Base-by-base conservation (phyloP, 2,888 invertebrate genomes). In the Lycocerus yunnanus region DNA sequence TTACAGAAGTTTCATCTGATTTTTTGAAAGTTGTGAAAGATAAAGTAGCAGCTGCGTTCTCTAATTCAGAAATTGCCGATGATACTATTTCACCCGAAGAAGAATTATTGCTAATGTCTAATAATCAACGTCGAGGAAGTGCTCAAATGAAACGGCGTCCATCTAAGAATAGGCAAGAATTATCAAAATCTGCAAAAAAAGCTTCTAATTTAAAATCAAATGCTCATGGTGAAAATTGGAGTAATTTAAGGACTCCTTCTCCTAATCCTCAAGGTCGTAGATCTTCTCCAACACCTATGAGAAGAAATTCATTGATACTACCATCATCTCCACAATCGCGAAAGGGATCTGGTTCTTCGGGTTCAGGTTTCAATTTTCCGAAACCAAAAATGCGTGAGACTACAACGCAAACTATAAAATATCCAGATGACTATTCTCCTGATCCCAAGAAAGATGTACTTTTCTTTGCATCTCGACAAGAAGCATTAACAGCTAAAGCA, bases 401-500 rank as follows among this genome's bases (percentile, higher is more conserved):
- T 27, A 85, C 82, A 82, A 86, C 87, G 1, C 88, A 87, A 74
- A 86, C 85, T 2, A 86, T 87, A 24, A 27, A n/a, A 4, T 10
- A 13, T 15, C 43, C 43, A n/a, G 43, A 43, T 43, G 43, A n/a
- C n/a, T 43, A 43, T 43, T 43, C 43, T 8, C 43, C 15, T 0
- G 60, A 63, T 58, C 66, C 58, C 1, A 70, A 68, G 14, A 58
- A 15, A n/a, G 69, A 71, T 59, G 58, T 70, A 6, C 70, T 67
- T 15, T 65, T 75, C 18, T 27, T n/a, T n/a, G 59, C 76, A n/a
- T 74, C 78, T 11, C 87, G 88, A 78, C 90, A 89, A 73, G 89
- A 90, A 80, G 89, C 90, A 81, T 82, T 93, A 68, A 89, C 90
- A 76, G 88, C 90, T 77, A 89, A 91, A 81, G 92, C 93, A 0